Conservation (phyloP, 2,888 invertebrate genomes). For the Tortricodes alternella region DNA sequence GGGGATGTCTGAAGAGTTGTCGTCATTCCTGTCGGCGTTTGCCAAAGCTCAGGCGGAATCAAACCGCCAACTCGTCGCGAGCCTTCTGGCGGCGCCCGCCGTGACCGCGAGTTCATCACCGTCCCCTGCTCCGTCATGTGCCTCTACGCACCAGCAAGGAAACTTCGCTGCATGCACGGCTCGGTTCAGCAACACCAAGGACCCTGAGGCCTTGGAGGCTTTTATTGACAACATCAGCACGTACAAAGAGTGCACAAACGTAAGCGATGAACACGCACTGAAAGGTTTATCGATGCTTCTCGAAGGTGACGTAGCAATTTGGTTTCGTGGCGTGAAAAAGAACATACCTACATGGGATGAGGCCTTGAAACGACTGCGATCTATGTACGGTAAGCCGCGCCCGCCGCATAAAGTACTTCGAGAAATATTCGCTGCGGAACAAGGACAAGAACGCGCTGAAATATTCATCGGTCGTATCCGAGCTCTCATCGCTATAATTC, state of each 20-base stretch:
- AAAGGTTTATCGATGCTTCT: constrained; percentile 36
- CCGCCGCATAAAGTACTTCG: constrained; percentile 20
- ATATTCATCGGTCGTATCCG: neutral
- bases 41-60: no score
- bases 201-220: constrained; percentile 30
- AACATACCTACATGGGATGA: constrained; percentile 18
- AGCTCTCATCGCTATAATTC: neutral
- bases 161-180: constrained; percentile 30
- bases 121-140: no score
- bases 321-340: constrained; percentile 32
- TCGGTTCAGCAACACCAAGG: constrained; percentile 18
- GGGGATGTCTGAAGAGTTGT: no score
- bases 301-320: constrained; percentile 34
- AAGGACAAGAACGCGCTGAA: neutral
- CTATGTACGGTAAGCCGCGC: constrained; percentile 24
- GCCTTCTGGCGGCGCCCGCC: no score
- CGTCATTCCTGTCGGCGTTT: no score
- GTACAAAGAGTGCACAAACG: constrained; percentile 31
- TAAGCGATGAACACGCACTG: constrained; percentile 34
- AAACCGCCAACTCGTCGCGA: no score
- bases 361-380: constrained; percentile 21
- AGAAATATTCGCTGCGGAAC: constrained; percentile 27
- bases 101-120: no score
- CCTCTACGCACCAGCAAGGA: neutral
- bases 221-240: constrained; percentile 30